These are phyloP conservation scores for Macquaria australasica DNA, from an alignment of 2,113 vertebrate genomes.

Conservation along the genomic window DNA sequence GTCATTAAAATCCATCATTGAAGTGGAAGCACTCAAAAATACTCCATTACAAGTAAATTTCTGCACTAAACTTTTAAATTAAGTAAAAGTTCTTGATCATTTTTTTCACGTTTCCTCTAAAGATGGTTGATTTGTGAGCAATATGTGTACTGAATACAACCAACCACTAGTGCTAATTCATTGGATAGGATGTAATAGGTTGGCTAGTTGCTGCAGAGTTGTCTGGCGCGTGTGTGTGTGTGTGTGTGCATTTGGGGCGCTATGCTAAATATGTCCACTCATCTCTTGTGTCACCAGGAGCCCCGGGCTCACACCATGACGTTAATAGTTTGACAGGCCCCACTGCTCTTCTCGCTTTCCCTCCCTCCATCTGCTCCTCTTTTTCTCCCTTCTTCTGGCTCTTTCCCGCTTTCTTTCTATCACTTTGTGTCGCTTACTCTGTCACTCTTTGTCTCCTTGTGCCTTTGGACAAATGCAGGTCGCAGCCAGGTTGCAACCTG, in stretches of 20 bases:
- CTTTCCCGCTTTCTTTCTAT: background rate
- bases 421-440: background rate
- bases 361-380: conserved; percentile 62
- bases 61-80: background rate
- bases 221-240: background rate
- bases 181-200: background rate
- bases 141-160: background rate
- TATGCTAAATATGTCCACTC: conserved; percentile 65
- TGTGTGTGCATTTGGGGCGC: background rate
- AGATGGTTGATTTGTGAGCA: background rate
- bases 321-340: conserved; percentile 74
- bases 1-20: background rate
- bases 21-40: background rate
- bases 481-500: background rate
- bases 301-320: conserved; percentile 65
- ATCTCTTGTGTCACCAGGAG: conserved; percentile 57
- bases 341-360: conserved; percentile 58
- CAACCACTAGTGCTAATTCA: conserved; percentile 5
- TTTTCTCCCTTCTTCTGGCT: conserved; percentile 26
- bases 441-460: background rate
- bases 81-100: too few relatives aligned
- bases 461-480: conserved; percentile 34
- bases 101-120: background rate
- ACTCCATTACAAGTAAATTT: background rate
- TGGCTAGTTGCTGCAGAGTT: background rate